Evolutionary conservation across 1,140 invertebrate species (phyloP).

Genomic region (Portunus trituberculatus): DNA sequence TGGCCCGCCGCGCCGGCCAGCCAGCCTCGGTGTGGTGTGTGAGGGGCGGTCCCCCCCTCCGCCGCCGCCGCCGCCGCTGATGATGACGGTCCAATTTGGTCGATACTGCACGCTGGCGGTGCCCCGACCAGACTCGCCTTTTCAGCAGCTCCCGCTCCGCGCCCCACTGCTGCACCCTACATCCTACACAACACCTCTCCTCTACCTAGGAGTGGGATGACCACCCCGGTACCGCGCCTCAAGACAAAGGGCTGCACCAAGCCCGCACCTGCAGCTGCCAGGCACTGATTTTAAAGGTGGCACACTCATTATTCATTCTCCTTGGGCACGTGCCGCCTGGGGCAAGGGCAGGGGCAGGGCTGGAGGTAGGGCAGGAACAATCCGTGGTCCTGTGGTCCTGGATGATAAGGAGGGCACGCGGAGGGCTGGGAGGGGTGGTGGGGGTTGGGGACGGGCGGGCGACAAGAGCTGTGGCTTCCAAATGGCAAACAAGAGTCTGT

Average conservation of each 20-base stretch:
- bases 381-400: too few relatives aligned
- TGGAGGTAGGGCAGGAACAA: background rate
- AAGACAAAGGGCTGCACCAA: background rate
- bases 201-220: background rate
- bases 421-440: background rate
- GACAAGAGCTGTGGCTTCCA: background rate
- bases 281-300: background rate
- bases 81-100: conserved; percentile 38
- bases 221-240: too few relatives aligned
- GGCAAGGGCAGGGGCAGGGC: background rate
- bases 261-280: background rate
- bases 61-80: conserved; percentile 13
- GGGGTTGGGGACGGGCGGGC: too few relatives aligned
- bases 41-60: background rate
- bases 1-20: conserved; percentile 17
- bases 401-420: background rate
- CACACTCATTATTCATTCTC: background rate
- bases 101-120: conserved; percentile 52
- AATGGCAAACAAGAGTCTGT: background rate
- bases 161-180: background rate
- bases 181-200: background rate
- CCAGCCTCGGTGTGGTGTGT: background rate
- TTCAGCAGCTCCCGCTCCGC: background rate
- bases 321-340: background rate
- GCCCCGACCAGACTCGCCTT: conserved; percentile 5